Percentiles rank a stretch among this genome's conserved stretches.
Evolutionary conservation across 2,113 vertebrate genomes (phyloP).

Genomic region (Spilogale gracilis): DNA sequence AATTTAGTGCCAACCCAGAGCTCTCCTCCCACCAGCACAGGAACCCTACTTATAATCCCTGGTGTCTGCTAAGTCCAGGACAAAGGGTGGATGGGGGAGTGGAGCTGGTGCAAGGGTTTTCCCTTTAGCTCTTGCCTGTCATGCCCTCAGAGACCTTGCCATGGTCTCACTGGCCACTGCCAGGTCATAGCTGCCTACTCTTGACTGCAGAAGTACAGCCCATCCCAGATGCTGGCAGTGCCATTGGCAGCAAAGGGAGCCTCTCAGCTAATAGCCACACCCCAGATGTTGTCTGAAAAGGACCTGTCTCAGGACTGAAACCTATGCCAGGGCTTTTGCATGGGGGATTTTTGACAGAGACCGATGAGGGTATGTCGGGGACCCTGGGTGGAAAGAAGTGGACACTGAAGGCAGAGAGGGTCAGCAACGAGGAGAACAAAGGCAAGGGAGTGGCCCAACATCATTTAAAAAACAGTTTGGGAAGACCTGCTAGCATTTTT

Average conservation of each 20-base stretch:
- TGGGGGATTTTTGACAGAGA: constrained; percentile 85
- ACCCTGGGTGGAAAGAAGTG: not conserved
- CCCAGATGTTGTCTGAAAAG: constrained; percentile 89
- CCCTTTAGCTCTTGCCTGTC: not conserved
- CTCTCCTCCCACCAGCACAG: not conserved
- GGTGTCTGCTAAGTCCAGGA: not conserved
- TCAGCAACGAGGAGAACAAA: not conserved
- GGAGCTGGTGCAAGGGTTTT: not conserved
- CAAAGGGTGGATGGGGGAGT: not conserved
- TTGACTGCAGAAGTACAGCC: not conserved
- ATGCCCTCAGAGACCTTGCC: not conserved
- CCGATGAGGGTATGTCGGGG: constrained; percentile 80
- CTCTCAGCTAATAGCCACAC: constrained; percentile 86
- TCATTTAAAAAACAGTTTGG: not conserved
- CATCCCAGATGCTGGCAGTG: not conserved
- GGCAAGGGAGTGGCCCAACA: not conserved
- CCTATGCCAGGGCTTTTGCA: constrained; percentile 89
- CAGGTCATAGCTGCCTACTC: not conserved
- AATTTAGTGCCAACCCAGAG: not conserved
- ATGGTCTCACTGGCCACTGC: not conserved
- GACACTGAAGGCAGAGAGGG: not conserved
- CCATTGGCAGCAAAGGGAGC: constrained; percentile 83
- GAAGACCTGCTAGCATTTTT: not conserved
- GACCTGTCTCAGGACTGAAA: constrained; percentile 87
- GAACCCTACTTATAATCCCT: not conserved